Conservation (phyloP, 2,888 invertebrate genomes). For the Nomada flava region DNA sequence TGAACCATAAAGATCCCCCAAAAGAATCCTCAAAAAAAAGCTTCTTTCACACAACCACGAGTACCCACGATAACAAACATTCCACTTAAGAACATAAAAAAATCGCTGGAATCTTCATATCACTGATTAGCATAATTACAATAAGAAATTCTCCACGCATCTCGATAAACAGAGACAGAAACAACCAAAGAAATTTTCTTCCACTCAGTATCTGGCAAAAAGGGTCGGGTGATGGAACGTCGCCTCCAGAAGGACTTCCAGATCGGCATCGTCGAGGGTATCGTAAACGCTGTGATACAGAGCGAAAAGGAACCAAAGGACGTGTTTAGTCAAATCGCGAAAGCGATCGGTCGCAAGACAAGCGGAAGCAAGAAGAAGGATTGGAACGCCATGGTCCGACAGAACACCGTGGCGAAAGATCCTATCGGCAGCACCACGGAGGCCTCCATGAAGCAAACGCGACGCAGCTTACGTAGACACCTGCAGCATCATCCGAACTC, state of each 20-base stretch:
- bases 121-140: neutral
- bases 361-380: slow-evolving; percentile 88
- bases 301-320: slow-evolving; percentile 90
- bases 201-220: slow-evolving; percentile 90
- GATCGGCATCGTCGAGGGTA: slow-evolving; percentile 92
- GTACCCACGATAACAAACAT: too few species aligned
- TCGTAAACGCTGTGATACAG: slow-evolving; percentile 90
- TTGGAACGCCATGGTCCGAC: slow-evolving; percentile 93
- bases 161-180: neutral
- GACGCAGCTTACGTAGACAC: slow-evolving; percentile 90
- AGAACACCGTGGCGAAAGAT: slow-evolving; percentile 88
- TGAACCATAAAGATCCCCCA: too few species aligned
- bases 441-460: slow-evolving; percentile 87
- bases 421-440: slow-evolving; percentile 93
- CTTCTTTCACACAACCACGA: too few species aligned
- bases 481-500: slow-evolving; percentile 89
- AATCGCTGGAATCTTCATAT: neutral
- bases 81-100: too few species aligned
- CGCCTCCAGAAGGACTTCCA: slow-evolving; percentile 95
- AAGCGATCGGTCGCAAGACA: slow-evolving; percentile 89
- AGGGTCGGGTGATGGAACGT: slow-evolving; percentile 94
- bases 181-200: neutral
- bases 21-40: too few species aligned
- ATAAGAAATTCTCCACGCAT: too few species aligned
- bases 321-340: slow-evolving; percentile 93